phyloP scores from a whole-genome alignment of 2,797 vertebrate genomes.

The Aplochiton taeniatus region DNA sequence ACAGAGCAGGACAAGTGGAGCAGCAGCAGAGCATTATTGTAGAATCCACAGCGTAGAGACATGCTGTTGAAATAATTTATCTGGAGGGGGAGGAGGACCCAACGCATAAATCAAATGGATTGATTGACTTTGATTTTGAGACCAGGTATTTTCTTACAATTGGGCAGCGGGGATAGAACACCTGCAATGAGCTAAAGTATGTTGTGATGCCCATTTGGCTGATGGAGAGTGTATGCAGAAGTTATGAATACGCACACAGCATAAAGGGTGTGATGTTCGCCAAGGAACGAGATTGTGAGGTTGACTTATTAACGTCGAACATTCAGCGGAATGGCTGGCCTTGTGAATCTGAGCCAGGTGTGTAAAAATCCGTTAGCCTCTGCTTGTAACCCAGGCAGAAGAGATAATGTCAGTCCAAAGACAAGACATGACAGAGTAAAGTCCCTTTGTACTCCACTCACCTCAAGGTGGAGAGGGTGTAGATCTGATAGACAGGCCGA shows the following conservation, averaged over 20 bases:
- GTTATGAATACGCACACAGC: neutral
- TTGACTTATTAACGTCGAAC: neutral
- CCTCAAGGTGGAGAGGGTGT: no score
- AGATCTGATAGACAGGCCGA: no score
- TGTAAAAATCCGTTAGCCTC: no score
- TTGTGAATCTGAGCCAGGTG: no score
- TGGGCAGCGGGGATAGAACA: slow-evolving; percentile 5
- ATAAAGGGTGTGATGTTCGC: neutral
- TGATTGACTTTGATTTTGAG: neutral
- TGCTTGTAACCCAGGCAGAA: no score
- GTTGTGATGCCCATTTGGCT: slow-evolving; percentile 1
- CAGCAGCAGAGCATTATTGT: slow-evolving; percentile 12
- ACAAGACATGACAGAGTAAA: no score
- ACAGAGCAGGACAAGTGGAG: slow-evolving; percentile 25
- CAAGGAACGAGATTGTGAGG: neutral
- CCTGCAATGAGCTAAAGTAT: neutral
- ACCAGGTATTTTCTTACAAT: neutral
- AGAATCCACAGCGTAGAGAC: slow-evolving; percentile 1
- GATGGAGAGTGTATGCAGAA: neutral
- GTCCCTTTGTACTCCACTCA: no score
- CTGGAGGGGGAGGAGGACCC: neutral
- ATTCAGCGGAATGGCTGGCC: neutral
- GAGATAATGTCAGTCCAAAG: no score
- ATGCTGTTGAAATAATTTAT: neutral
- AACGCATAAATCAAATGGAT: neutral